These are phyloP conservation scores for Battus philenor DNA, from an alignment of 1,140 invertebrate genomes.

Conservation along the genomic window DNA sequence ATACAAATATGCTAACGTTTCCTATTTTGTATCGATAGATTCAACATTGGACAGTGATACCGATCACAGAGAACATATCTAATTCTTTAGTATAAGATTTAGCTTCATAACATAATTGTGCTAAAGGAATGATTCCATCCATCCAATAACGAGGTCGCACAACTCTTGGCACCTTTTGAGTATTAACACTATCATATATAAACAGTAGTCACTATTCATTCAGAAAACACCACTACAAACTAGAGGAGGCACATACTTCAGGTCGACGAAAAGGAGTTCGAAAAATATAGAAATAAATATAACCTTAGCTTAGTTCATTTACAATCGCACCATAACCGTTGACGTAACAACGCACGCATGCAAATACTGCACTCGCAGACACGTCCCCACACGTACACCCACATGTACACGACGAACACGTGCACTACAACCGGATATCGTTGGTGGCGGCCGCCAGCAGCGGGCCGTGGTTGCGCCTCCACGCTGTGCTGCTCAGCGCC, in stretches of 20 bases:
- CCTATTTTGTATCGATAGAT: constrained; percentile 43
- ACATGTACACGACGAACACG: background rate
- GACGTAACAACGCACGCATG: background rate
- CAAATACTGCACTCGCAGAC: constrained; percentile 17
- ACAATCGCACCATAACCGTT: constrained; percentile 29
- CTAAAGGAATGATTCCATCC: constrained; percentile 59
- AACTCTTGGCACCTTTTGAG: constrained; percentile 67
- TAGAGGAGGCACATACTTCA: constrained; percentile 66
- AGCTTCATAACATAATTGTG: constrained; percentile 44
- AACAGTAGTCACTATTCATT: constrained; percentile 46
- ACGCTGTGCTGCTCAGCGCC: constrained; percentile 8
- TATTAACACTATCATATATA: constrained; percentile 59
- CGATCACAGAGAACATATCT: constrained; percentile 45
- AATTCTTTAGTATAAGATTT: constrained; percentile 35
- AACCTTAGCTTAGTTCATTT: constrained; percentile 40
- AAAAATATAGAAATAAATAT: constrained; percentile 69
- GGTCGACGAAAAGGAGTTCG: constrained; percentile 60
- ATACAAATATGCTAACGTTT: constrained; percentile 42
- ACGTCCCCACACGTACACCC: background rate
- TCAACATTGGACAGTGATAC: constrained; percentile 46
- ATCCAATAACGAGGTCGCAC: constrained; percentile 36
- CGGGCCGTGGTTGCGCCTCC: constrained; percentile 29
- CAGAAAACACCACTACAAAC: constrained; percentile 48
- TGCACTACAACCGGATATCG: constrained; percentile 48
- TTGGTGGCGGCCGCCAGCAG: constrained; percentile 42